Evolutionary conservation across 64 coral and sea anemone genomes (phyloP).

Genomic region (Montipora capricornis): DNA sequence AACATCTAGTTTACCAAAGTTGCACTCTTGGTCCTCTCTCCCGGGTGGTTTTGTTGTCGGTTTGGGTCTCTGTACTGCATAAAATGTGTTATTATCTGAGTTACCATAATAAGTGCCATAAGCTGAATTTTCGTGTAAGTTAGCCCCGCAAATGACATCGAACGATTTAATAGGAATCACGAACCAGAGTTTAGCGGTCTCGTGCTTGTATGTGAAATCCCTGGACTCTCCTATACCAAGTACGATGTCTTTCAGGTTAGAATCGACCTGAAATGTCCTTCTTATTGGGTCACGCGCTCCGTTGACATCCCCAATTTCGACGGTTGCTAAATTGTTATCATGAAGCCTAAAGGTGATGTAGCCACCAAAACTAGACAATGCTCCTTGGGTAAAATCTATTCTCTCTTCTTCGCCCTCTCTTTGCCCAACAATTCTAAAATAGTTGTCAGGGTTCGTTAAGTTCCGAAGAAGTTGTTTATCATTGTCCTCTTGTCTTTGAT

Average conservation of each 20-base stretch:
- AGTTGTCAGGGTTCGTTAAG: conserved; percentile 28
- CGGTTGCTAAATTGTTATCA: conserved; percentile 12
- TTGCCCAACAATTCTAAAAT: conserved; percentile 48
- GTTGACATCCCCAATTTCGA: conserved; percentile 52
- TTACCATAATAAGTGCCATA: conserved; percentile 65
- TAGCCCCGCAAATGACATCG: conserved; percentile 30
- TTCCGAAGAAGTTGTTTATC: conserved; percentile 38
- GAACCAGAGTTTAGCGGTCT: conserved; percentile 49
- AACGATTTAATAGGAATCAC: conserved; percentile 56
- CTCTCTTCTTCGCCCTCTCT: conserved; percentile 25
- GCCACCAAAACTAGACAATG: conserved; percentile 18
- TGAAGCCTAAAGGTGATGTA: conserved; percentile 41
- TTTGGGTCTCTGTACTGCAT: conserved; percentile 27
- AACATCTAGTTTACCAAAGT: conserved; percentile 24
- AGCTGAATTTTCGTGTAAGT: not conserved
- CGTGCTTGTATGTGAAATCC: conserved; percentile 34
- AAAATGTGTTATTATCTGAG: conserved; percentile 55
- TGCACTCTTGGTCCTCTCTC: not conserved
- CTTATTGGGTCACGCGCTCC: conserved; percentile 15
- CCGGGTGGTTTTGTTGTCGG: not conserved
- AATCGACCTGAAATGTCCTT: conserved; percentile 16
- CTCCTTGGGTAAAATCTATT: conserved; percentile 57
- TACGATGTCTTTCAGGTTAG: conserved; percentile 48
- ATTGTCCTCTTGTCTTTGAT: conserved; percentile 31
- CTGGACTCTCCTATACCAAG: conserved; percentile 59